Base-by-base conservation (phyloP, 2,888 invertebrate species). In the Agonopterix alstromeriana region DNA sequence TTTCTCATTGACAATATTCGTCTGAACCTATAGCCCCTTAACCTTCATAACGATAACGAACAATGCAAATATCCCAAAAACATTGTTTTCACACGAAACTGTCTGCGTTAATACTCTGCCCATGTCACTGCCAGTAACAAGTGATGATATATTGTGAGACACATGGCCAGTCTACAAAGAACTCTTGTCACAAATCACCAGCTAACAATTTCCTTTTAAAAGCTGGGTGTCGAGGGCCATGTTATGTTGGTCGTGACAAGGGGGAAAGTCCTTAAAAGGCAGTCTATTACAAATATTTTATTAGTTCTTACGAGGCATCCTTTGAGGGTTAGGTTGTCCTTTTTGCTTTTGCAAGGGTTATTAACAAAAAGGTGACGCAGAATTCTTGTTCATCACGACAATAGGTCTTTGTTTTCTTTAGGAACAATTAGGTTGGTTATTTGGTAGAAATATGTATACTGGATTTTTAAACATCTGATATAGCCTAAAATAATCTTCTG, bases 51-150 rank as follows among this genome's bases (percentile, higher is more conserved):
- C 49, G 51, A 52, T 51, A 55, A 53, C 49, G 51, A 54, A 57
- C 56, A 56, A 54, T 56, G 61, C 54, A 59, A 27, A 27, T 47
- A 51, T 45, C 38, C 43, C 47, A 53, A 5, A 62, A 60, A 62
- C 58, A 57, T 53, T 60, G 59, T 65, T 58, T 58, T 56, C 52
- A 50, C 55, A 53, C 58, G 53, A 54, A 60, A 59, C 55, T 60
- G 60, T 61, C 57, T 58, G 53, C 55, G 60, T 57, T 66, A 55
- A 27, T 27, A 27, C 65, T 4, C 10, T 60, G 56, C 73, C 73
- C 70, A 43, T 73, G 81, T 79, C 80, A 80, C 56, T 61, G 64
- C 58, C 77, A 80, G 68, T 67, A 70, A 63, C 68, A 58, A 68
- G 59, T 54, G 45, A 57, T 77, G 73, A 78, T 71, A 75, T 77